Percentiles rank a stretch among this genome's conserved stretches.
Evolutionary conservation across 1,140 invertebrate genomes (phyloP).

Genomic region (Bombus superbus): DNA sequence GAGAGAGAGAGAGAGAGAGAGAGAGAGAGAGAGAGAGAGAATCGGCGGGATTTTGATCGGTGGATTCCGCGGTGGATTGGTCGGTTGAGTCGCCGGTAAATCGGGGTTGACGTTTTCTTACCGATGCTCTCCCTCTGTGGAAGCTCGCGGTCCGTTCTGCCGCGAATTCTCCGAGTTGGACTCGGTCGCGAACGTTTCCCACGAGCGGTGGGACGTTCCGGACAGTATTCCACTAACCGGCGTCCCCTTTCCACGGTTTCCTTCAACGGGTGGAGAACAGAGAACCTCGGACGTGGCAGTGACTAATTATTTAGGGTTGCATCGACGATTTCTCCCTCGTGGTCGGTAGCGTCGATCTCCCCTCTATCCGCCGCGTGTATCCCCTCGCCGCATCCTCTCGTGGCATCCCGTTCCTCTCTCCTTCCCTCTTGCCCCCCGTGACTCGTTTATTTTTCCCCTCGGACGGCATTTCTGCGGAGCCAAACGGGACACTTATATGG

Average conservation of each 20-base stretch:
- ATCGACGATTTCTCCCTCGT: constrained; percentile 50
- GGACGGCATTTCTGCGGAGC: constrained; percentile 80
- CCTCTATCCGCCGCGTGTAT: constrained; percentile 2
- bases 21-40: neutral
- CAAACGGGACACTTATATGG: constrained; percentile 82
- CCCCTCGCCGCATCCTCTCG: neutral
- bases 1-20: too few relatives aligned
- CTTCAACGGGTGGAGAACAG: constrained; percentile 36
- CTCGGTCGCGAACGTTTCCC: constrained; percentile 46
- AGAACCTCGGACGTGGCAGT: constrained; percentile 76
- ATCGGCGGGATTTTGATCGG: constrained; percentile 48
- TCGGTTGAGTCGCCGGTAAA: constrained; percentile 22
- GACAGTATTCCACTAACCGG: constrained; percentile 32
- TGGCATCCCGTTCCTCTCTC: neutral
- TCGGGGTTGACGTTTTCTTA: constrained; percentile 60
- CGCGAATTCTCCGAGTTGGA: constrained; percentile 10
- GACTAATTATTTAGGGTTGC: constrained; percentile 82
- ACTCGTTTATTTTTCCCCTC: constrained; percentile 79
- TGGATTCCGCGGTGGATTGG: constrained; percentile 48
- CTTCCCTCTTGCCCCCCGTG: constrained; percentile 49
- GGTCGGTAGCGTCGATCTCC: constrained; percentile 41
- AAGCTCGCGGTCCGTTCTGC: neutral
- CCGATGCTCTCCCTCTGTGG: neutral
- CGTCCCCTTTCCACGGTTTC: constrained; percentile 51
- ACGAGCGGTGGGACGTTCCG: constrained; percentile 12